phyloP scores from a whole-genome alignment of 2,113 vertebrate species.

The Seriola rivoliana region DNA sequence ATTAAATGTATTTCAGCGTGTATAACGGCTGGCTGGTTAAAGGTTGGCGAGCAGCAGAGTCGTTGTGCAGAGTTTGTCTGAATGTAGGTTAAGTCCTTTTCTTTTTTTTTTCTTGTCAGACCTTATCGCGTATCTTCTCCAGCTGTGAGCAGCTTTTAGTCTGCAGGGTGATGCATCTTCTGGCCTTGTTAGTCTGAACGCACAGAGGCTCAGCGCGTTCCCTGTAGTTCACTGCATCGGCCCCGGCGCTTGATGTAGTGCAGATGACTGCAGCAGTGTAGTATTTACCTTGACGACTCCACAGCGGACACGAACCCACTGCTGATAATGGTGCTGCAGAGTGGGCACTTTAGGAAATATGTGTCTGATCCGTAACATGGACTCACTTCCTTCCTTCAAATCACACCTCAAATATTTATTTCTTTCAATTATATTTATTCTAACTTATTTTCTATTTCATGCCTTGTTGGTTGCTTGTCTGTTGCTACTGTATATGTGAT shows the following conservation, averaged over 20 bases:
- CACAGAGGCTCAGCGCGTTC: background rate
- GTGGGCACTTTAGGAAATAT: background rate
- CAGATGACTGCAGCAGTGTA: background rate
- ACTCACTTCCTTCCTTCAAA: no score
- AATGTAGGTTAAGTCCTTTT: constrained; percentile 29
- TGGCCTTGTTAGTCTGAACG: constrained; percentile 27
- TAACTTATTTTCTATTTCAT: no score
- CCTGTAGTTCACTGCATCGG: background rate
- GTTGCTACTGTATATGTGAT: no score
- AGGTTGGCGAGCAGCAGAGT: constrained; percentile 43
- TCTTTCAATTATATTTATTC: no score
- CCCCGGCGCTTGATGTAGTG: background rate
- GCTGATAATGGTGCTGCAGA: background rate
- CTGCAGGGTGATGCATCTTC: background rate
- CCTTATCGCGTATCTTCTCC: constrained; percentile 2
- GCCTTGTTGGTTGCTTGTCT: no score
- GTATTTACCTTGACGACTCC: constrained; percentile 12
- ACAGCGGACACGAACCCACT: background rate
- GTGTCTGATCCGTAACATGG: no score
- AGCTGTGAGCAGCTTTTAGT: constrained; percentile 1
- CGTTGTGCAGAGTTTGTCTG: constrained; percentile 35
- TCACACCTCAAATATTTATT: no score
- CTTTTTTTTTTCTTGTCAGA: constrained; percentile 23
- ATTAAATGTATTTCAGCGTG: constrained; percentile 68
- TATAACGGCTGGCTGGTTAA: constrained; percentile 56